phyloP scores from a whole-genome alignment of 2,888 invertebrate species.

The Mallateleia sp. region DNA sequence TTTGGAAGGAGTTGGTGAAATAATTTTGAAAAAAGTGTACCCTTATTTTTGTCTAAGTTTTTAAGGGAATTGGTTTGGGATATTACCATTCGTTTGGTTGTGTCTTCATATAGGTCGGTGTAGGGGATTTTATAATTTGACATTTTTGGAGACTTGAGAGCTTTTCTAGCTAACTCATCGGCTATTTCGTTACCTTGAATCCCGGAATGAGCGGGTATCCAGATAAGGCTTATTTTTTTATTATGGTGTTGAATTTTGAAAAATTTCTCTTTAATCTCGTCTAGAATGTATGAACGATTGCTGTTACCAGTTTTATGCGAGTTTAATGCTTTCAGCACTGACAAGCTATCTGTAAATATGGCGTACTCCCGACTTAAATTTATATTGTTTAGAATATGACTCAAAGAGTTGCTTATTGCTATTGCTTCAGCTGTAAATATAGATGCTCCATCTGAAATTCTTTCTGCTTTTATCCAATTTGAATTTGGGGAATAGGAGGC shows the following conservation, averaged over 20 bases:
- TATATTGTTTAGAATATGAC: neutral
- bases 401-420: conserved; percentile 7
- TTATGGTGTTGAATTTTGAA: too few relatives aligned
- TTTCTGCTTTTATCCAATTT: neutral
- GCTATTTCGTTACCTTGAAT: conserved; percentile 12
- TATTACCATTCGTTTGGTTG: too few relatives aligned
- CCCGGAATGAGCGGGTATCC: conserved; percentile 13
- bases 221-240: neutral
- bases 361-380: too few relatives aligned
- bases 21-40: too few relatives aligned
- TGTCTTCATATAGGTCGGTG: too few relatives aligned
- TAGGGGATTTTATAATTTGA: neutral
- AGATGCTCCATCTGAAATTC: conserved; percentile 9
- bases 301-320: neutral
- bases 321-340: neutral
- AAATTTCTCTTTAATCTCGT: too few relatives aligned
- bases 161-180: neutral
- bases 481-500: neutral
- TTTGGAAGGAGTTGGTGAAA: too few relatives aligned
- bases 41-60: too few relatives aligned
- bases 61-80: too few relatives aligned
- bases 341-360: conserved; percentile 31
- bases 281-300: too few relatives aligned
- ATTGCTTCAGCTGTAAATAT: conserved; percentile 22
- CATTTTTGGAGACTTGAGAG: neutral